These are phyloP conservation scores for Nematostella vectensis DNA, from an alignment of 92 coral and sea anemone genomes.

Conservation along the genomic window DNA sequence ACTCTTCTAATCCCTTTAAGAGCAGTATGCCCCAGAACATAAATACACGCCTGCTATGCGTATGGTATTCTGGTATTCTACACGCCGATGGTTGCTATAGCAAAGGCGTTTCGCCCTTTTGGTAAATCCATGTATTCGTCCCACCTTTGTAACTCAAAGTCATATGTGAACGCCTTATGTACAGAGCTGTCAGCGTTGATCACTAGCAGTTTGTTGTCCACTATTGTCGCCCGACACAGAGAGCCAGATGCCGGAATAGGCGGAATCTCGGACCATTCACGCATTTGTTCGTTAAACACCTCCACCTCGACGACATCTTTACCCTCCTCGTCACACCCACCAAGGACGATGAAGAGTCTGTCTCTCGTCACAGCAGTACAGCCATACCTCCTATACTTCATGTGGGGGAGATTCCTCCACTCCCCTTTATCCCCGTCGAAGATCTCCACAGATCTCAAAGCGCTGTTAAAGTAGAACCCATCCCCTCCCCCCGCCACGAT, in stretches of 20 bases:
- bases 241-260: conserved; percentile 60
- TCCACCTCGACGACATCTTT: conserved; percentile 63
- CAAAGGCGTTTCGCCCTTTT: conserved; percentile 53
- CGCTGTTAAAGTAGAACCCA: conserved; percentile 87
- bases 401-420: conserved; percentile 60
- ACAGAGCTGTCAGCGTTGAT: conserved; percentile 66
- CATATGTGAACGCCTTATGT: conserved; percentile 43
- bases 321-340: conserved; percentile 66
- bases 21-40: too few species aligned
- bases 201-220: conserved; percentile 55
- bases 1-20: too few species aligned
- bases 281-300: conserved; percentile 35
- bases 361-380: conserved; percentile 68
- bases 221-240: conserved; percentile 54
- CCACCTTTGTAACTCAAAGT: conserved; percentile 65
- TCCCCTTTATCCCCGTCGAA: conserved; percentile 67
- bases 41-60: too few species aligned
- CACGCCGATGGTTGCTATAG: conserved; percentile 56
- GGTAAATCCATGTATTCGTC: conserved; percentile 44
- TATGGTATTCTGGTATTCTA: too few species aligned
- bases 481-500: conserved; percentile 71
- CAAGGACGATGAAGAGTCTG: conserved; percentile 61
- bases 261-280: conserved; percentile 50
- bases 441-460: conserved; percentile 58
- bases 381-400: conserved; percentile 71